phyloP scores from a whole-genome alignment of 2,113 vertebrate genomes.

The Thymallus thymallus region DNA sequence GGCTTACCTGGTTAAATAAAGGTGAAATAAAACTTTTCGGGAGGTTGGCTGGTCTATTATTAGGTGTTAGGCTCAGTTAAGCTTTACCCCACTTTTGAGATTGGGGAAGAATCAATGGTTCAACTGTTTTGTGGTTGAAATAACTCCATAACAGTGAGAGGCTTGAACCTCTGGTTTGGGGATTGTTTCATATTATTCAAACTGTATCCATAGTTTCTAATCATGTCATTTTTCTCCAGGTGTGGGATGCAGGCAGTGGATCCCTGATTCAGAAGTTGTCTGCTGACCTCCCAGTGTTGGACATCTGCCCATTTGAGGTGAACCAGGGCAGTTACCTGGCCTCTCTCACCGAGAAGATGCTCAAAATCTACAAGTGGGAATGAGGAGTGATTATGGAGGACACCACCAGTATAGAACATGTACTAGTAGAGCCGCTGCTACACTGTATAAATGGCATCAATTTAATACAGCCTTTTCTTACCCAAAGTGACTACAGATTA shows the following conservation, averaged over 20 bases:
- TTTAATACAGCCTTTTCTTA: neutral
- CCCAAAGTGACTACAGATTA: neutral
- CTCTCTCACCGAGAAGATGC: constrained; percentile 88
- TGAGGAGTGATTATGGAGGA: constrained; percentile 53
- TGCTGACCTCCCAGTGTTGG: constrained; percentile 85
- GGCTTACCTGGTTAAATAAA: too few relatives aligned
- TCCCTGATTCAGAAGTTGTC: constrained; percentile 85
- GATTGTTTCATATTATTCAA: too few relatives aligned
- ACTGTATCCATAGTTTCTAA: neutral
- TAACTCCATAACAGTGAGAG: too few relatives aligned
- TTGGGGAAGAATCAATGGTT: neutral
- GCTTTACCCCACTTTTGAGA: neutral
- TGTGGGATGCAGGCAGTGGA: constrained; percentile 89
- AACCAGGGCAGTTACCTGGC: constrained; percentile 84
- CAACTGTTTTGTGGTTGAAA: neutral
- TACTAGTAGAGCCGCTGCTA: neutral
- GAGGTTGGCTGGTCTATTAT: too few relatives aligned
- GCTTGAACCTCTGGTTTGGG: too few relatives aligned
- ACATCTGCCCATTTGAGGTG: constrained; percentile 84
- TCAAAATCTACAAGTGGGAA: constrained; percentile 92
- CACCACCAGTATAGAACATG: neutral
- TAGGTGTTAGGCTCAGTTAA: neutral
- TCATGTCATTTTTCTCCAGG: constrained; percentile 63
- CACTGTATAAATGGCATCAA: neutral
- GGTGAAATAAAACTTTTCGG: too few relatives aligned